Evolutionary conservation across 2,888 invertebrate species (phyloP), one percentile per base, ranked within the genome.

Genomic region (Uropetala carovei): DNA sequence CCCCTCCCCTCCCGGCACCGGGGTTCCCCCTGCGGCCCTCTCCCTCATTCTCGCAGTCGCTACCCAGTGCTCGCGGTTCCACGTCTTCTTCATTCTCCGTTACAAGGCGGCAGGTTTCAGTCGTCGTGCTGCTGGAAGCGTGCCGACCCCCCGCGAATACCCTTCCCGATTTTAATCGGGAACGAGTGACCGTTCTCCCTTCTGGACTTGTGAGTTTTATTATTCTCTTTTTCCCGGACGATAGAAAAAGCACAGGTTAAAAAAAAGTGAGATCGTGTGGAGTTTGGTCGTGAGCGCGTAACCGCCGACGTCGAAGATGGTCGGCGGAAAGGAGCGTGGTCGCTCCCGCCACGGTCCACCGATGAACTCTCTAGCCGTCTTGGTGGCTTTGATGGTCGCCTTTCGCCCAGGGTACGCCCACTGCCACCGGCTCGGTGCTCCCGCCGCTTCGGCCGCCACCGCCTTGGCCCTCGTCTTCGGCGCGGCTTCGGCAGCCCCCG

Each of bases 91-190:
- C 83, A 16, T 83, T n/a, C 83, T 14, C 83, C 83, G 83, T 43
- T 83, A 57, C 85, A 57, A n/a, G 57, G 57, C 57, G 85, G 22
- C 22, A 75, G 75, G 27, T 75, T 75, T 75, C 75, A 75, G 10
- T 75, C 27, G 75, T 13, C 75, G 75, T 75, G 27, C 75, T 75
- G 75, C 27, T 75, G 75, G 75, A 75, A 85, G 85, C 22, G 85
- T 22, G 85, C 57, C 57, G 14, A 27, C 43, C 89, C 43, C 18
- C 22, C 64, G 64, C 43, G 30, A 27, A 18, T 11, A 4, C 27
- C 22, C 10, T 58, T 0, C n/a, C n/a, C 56, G 18, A 30, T 57
- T 85, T 4, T 4, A 13, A 10, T 59, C 16, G 86, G 60, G 30
- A 14, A 10, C 85, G 8, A 43, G 43, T 43, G 43, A 2, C 27